Percentiles rank a stretch among this genome's conserved stretches.
These are phyloP conservation scores for Pachypanchax playfairii DNA, from an alignment of 2,113 vertebrate genomes.

Conservation along the genomic window DNA sequence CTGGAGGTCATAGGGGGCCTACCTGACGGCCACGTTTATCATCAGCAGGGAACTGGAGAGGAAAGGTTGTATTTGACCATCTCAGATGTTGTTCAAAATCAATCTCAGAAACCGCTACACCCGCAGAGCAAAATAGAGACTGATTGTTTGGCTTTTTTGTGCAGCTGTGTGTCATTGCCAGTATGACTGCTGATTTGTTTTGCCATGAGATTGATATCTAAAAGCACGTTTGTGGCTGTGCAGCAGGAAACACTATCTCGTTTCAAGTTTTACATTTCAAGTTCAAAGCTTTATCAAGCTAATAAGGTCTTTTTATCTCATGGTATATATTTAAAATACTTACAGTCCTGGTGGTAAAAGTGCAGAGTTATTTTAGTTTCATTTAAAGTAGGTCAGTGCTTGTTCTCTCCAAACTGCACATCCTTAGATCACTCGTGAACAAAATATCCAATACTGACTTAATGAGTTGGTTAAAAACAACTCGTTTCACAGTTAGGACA, in stretches of 20 bases:
- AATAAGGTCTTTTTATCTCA: slow-evolving; percentile 11
- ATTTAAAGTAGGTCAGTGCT: slow-evolving; percentile 3
- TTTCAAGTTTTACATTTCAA: slow-evolving; percentile 33
- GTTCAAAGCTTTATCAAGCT: slow-evolving; percentile 45
- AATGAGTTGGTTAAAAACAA: background rate
- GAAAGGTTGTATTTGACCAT: slow-evolving; percentile 50
- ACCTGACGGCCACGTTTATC: slow-evolving; percentile 59
- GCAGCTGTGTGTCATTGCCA: slow-evolving; percentile 48
- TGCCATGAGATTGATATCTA: slow-evolving; percentile 38
- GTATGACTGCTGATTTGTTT: slow-evolving; percentile 46
- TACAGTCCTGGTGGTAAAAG: slow-evolving; percentile 15
- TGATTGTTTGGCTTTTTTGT: slow-evolving; percentile 56
- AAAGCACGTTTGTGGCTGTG: slow-evolving; percentile 20
- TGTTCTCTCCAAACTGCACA: background rate
- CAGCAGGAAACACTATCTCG: slow-evolving; percentile 17
- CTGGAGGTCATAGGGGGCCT: slow-evolving; percentile 35
- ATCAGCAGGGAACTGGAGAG: slow-evolving; percentile 52
- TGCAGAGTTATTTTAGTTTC: slow-evolving; percentile 19
- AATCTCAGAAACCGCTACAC: slow-evolving; percentile 36
- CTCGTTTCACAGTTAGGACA: slow-evolving; percentile 4
- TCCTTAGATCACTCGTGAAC: slow-evolving; percentile 7
- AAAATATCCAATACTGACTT: slow-evolving; percentile 15
- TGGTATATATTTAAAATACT: slow-evolving; percentile 20
- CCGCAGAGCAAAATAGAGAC: slow-evolving; percentile 37
- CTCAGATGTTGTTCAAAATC: slow-evolving; percentile 58